Evolutionary conservation across 2,888 invertebrate species (phyloP).

Genomic region (Polietes domitor): DNA sequence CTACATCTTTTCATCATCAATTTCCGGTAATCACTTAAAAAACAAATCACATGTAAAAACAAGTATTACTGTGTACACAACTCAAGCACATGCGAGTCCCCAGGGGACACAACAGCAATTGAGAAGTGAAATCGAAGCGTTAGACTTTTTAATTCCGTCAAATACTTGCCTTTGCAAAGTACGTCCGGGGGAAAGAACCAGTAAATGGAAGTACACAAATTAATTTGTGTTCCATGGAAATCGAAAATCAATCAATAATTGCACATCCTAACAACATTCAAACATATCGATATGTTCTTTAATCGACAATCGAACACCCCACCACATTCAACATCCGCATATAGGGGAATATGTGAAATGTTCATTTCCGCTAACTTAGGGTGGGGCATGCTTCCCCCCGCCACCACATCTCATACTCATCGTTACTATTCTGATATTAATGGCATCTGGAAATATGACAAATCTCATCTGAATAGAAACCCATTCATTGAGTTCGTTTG

Average conservation of each 20-base stretch:
- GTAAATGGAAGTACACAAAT: slow-evolving; percentile 17
- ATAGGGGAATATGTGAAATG: background rate
- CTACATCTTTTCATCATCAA: too few species aligned
- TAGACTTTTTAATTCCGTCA: background rate
- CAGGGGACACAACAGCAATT: background rate
- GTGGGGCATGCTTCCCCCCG: background rate
- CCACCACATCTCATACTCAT: too few species aligned
- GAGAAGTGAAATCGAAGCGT: too few species aligned
- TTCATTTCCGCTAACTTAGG: slow-evolving; percentile 3
- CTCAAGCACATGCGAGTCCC: background rate
- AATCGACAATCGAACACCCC: background rate
- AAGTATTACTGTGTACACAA: background rate
- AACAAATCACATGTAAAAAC: slow-evolving; percentile 29
- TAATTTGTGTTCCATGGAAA: slow-evolving; percentile 47
- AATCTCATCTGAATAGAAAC: slow-evolving; percentile 17
- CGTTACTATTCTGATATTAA: background rate
- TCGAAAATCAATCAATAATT: slow-evolving; percentile 69
- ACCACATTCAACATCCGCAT: background rate
- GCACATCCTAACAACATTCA: slow-evolving; percentile 10
- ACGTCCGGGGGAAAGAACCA: background rate
- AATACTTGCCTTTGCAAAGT: background rate
- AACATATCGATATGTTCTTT: background rate
- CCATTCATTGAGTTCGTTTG: too few species aligned
- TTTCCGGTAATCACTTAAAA: slow-evolving; percentile 58
- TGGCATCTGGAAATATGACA: slow-evolving; percentile 31